Percentiles rank a stretch among this genome's conserved stretches.
Evolutionary conservation across 2,113 vertebrate genomes (phyloP).

Genomic region (Eidolon helvum): DNA sequence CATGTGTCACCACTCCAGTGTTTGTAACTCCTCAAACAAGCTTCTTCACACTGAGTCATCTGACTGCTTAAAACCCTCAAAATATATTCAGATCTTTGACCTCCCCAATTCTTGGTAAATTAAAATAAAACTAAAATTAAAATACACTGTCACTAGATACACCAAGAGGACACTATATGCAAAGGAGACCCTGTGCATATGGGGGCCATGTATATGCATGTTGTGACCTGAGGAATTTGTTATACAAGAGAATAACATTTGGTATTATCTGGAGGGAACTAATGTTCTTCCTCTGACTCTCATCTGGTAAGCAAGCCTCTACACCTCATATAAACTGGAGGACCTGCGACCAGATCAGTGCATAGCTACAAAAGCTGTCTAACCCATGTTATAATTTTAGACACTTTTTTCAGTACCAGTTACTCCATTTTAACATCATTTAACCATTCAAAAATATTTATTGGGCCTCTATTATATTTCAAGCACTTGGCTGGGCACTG

Average conservation of each 20-base stretch:
- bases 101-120: not conserved
- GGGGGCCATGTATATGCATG: not conserved
- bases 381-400: not conserved
- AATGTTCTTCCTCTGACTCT: not conserved
- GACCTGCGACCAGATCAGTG: not conserved
- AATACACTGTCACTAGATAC: not conserved
- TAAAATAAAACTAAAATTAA: too few relatives aligned
- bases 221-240: not conserved
- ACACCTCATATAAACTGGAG: not conserved
- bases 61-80: conserved; percentile 40
- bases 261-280: not conserved
- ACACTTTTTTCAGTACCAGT: not conserved
- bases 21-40: conserved; percentile 28
- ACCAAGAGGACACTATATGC: not conserved
- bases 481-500: too few relatives aligned
- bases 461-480: not conserved
- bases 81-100: not conserved
- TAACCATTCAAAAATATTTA: not conserved
- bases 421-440: not conserved
- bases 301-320: not conserved
- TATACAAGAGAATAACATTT: not conserved
- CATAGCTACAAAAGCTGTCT: not conserved
- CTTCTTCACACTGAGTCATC: conserved; percentile 42
- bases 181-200: not conserved
- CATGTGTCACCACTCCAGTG: not conserved